Evolutionary conservation across 1,140 invertebrate species (phyloP).

Genomic region (Hormaphis cornu): DNA sequence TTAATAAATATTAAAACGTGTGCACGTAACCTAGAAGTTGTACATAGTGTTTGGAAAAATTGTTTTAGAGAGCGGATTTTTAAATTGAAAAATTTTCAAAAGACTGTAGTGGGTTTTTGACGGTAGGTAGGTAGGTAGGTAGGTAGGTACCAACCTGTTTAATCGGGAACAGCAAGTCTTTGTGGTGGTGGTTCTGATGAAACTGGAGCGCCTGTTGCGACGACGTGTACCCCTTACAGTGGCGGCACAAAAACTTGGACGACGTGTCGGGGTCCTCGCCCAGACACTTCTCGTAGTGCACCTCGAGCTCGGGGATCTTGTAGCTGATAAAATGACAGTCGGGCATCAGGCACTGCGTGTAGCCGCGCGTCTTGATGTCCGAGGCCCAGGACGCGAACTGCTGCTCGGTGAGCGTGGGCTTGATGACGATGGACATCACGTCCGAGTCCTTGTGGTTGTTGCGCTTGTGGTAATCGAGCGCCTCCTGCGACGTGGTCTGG

Average conservation of each 20-base stretch:
- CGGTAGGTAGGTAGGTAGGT: too few species aligned
- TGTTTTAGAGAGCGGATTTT: too few species aligned
- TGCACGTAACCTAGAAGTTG: too few species aligned
- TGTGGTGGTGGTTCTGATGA: conserved; percentile 23
- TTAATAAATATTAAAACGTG: too few species aligned
- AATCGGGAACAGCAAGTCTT: conserved; percentile 25
- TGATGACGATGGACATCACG: conserved; percentile 18
- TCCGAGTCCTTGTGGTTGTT: conserved; percentile 26
- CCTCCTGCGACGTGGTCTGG: conserved; percentile 16
- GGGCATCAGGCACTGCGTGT: conserved; percentile 21
- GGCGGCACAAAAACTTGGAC: conserved; percentile 16
- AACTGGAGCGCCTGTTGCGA: conserved; percentile 19
- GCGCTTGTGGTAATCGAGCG: conserved; percentile 16
- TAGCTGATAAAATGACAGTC: conserved; percentile 28
- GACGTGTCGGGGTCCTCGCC: conserved; percentile 23
- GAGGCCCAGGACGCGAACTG: neutral
- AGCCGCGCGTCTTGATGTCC: conserved; percentile 21
- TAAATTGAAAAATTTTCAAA: too few species aligned
- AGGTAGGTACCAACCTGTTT: conserved; percentile 23
- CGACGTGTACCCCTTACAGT: conserved; percentile 20
- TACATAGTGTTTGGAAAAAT: too few species aligned
- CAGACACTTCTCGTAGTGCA: conserved; percentile 11
- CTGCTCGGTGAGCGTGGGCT: conserved; percentile 2
- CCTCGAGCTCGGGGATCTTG: conserved; percentile 2
- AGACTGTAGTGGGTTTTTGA: too few species aligned